Evolutionary conservation across 2,888 invertebrate species (phyloP).

Genomic region (Drosophila kambysellisi): DNA sequence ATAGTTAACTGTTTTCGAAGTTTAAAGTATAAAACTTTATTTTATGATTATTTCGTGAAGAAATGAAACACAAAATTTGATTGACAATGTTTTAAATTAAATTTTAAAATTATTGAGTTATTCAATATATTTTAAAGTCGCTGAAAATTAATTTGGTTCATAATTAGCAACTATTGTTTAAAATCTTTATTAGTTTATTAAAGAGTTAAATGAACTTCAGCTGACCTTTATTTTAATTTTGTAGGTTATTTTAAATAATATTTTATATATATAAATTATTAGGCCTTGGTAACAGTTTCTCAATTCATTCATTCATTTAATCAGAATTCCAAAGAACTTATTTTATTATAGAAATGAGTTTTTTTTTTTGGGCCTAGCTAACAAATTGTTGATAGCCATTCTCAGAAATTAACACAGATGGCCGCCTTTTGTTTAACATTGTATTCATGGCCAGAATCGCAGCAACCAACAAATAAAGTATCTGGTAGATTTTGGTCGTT

Average conservation of each 20-base stretch:
- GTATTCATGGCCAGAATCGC: slow-evolving; percentile 12
- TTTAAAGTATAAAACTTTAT: background rate
- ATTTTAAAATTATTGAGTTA: background rate
- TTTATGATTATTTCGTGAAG: background rate
- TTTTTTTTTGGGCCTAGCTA: background rate
- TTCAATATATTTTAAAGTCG: background rate
- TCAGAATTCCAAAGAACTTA: background rate
- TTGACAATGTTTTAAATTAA: background rate
- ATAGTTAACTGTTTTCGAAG: background rate
- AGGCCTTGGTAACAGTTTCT: background rate
- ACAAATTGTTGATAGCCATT: background rate
- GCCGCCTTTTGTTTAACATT: slow-evolving; percentile 10
- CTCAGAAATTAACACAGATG: background rate
- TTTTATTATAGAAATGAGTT: background rate
- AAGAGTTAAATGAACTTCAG: too few species aligned
- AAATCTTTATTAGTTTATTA: too few species aligned
- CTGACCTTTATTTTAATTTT: background rate
- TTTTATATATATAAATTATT: background rate
- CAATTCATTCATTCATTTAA: background rate
- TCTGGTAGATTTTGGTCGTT: slow-evolving; percentile 45
- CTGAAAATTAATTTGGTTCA: background rate
- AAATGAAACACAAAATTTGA: background rate
- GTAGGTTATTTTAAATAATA: background rate
- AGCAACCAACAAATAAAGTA: slow-evolving; percentile 26
- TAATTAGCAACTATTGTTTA: background rate